Conservation (phyloP, 2,113 vertebrate genomes). For the Cephalopterus ornatus region DNA sequence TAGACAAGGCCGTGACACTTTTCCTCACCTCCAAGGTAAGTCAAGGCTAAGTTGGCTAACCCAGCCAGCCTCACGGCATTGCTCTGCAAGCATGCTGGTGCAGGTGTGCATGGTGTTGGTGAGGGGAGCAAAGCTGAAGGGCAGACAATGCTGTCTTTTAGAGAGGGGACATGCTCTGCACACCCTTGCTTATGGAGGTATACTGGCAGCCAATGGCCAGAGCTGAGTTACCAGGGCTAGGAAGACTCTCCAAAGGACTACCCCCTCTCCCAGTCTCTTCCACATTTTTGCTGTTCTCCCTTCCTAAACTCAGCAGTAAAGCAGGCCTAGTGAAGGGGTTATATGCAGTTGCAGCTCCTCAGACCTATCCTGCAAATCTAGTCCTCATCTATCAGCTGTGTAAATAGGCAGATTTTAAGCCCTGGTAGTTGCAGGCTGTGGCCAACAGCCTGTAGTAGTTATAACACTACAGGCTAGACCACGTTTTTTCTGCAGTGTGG, state of each 20-base stretch:
- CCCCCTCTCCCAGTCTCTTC: neutral
- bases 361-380: neutral
- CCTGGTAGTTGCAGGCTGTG: neutral
- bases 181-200: neutral
- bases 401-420: neutral
- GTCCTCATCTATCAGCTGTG: neutral
- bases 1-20: neutral
- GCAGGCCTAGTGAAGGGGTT: neutral
- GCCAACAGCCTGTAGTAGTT: neutral
- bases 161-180: neutral
- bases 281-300: neutral
- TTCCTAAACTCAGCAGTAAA: neutral
- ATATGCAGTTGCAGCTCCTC: neutral
- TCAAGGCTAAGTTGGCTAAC: neutral
- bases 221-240: neutral
- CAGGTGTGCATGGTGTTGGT: fast-evolving
- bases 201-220: neutral
- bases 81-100: neutral
- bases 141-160: neutral
- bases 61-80: neutral
- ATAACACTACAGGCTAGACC: neutral
- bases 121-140: neutral
- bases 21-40: neutral
- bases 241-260: neutral
- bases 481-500: neutral